Conservation (phyloP, 1,140 invertebrate genomes). For the Ladona fulva region DNA sequence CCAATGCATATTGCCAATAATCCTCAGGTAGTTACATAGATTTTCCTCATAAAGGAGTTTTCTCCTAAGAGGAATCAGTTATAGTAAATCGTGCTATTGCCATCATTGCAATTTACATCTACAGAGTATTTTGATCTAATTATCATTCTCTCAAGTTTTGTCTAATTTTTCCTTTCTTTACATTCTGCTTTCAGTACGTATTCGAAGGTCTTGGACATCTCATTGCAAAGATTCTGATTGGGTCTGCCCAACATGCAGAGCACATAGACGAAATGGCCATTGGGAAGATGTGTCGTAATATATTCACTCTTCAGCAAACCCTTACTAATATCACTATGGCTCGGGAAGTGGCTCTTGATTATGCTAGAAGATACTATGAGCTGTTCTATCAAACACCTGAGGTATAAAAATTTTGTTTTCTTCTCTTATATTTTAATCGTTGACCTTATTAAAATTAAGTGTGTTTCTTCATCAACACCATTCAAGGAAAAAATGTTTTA, state of each 20-base stretch:
- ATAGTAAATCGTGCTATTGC: too few species aligned
- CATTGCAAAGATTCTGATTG: constrained; percentile 76
- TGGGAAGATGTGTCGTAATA: constrained; percentile 75
- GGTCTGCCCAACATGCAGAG: constrained; percentile 67
- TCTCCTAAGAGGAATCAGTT: too few species aligned
- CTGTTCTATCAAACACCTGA: constrained; percentile 75
- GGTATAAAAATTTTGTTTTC: constrained; percentile 45
- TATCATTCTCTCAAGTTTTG: constrained; percentile 11
- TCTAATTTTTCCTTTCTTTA: constrained; percentile 20
- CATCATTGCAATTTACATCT: too few species aligned
- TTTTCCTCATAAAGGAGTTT: too few species aligned
- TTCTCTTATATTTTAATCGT: too few species aligned
- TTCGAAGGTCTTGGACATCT: constrained; percentile 88
- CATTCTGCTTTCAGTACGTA: constrained; percentile 61
- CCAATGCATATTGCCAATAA: too few species aligned
- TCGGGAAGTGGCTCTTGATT: constrained; percentile 74
- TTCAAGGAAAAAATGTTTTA: too few species aligned
- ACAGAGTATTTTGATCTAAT: too few species aligned
- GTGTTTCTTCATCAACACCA: too few species aligned
- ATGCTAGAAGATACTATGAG: constrained; percentile 82
- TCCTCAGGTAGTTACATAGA: too few species aligned
- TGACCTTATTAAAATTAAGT: too few species aligned
- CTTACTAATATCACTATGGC: constrained; percentile 75
- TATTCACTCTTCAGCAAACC: constrained; percentile 77
- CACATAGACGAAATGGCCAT: constrained; percentile 71